Conservation (phyloP, 2,888 invertebrate species). For the Acleris laterana region DNA sequence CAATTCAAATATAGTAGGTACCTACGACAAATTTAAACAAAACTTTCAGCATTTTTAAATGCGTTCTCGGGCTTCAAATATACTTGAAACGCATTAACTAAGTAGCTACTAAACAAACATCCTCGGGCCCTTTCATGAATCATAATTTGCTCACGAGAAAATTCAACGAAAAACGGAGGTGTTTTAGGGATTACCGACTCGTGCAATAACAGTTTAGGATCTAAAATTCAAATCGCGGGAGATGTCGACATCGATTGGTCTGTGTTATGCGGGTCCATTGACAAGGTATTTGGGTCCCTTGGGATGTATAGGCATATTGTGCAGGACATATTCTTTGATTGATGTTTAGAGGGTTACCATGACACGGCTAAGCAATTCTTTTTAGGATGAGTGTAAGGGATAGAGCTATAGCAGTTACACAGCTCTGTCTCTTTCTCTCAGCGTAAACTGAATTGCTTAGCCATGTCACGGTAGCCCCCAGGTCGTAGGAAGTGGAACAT, state of each 20-base stretch:
- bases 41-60: conserved; percentile 8
- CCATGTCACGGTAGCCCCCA: no score
- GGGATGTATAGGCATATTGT: conserved; percentile 26
- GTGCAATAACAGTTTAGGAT: conserved; percentile 35
- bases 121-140: conserved; percentile 28
- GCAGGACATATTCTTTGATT: conserved; percentile 22
- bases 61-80: background rate
- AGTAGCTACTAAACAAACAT: conserved; percentile 4
- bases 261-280: conserved; percentile 5
- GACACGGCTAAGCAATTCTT: no score
- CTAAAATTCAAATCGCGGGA: conserved; percentile 33
- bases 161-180: conserved; percentile 26
- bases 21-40: no score
- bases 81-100: conserved; percentile 30
- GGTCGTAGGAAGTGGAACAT: no score
- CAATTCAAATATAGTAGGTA: no score
- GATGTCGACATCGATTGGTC: conserved; percentile 20
- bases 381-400: no score
- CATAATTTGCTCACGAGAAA: conserved; percentile 26
- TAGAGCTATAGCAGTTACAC: no score
- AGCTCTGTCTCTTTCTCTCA: no score
- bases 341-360: background rate
- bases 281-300: conserved; percentile 18
- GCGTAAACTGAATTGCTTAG: no score
- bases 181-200: conserved; percentile 30